Evolutionary conservation across 1,140 invertebrate genomes (phyloP).

Genomic region (Dreissena polymorpha): DNA sequence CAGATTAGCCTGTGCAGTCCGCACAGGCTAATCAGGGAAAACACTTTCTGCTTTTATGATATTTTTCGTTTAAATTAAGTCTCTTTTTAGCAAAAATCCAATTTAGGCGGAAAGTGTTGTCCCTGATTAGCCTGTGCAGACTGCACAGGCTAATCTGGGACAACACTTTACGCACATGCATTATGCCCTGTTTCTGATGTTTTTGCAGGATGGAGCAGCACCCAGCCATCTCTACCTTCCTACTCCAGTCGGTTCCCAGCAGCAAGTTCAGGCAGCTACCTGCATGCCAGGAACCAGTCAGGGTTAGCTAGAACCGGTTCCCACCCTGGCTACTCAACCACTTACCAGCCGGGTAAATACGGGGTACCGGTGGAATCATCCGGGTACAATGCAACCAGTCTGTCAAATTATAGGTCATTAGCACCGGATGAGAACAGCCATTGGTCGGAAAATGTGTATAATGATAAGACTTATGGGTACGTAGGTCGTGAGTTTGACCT

Average conservation of each 20-base stretch:
- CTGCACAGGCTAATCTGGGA: too few relatives aligned
- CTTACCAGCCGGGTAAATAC: slow-evolving; percentile 61
- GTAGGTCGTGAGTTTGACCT: slow-evolving; percentile 29
- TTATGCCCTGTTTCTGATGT: neutral
- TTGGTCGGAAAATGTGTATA: slow-evolving; percentile 28
- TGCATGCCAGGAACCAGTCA: slow-evolving; percentile 12
- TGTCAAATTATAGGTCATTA: slow-evolving; percentile 24
- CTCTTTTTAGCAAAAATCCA: too few relatives aligned
- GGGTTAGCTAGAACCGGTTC: neutral
- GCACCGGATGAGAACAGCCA: slow-evolving; percentile 17
- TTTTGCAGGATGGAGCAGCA: slow-evolving; percentile 51
- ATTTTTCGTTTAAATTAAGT: too few relatives aligned
- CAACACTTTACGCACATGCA: neutral
- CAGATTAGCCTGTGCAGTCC: too few relatives aligned
- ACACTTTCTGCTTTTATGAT: too few relatives aligned
- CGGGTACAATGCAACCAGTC: slow-evolving; percentile 28
- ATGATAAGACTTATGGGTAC: slow-evolving; percentile 36
- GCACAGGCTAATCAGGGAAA: too few relatives aligned
- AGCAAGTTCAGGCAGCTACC: slow-evolving; percentile 11
- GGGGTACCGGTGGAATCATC: slow-evolving; percentile 49
- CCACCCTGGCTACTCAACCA: slow-evolving; percentile 23
- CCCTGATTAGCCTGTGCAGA: too few relatives aligned
- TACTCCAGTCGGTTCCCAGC: slow-evolving; percentile 39
- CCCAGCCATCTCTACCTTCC: slow-evolving; percentile 40
- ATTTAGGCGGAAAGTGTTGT: too few relatives aligned